These are phyloP conservation scores for Tapirus terrestris DNA, from an alignment of 2,113 vertebrate genomes.

Conservation along the genomic window DNA sequence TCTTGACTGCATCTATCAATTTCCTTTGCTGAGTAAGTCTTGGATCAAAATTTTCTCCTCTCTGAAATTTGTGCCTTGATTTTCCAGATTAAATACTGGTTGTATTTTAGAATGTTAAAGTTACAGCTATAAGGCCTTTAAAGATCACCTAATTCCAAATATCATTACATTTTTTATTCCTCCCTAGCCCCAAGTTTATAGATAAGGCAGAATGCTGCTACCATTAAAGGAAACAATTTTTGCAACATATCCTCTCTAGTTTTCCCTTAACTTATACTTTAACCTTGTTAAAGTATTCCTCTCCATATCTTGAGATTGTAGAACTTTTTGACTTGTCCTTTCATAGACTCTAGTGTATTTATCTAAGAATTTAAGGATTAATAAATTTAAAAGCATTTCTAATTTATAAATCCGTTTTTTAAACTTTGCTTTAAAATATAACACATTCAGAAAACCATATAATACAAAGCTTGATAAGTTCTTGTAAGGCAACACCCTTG, in stretches of 20 bases:
- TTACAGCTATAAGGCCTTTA: not conserved
- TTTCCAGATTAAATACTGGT: not conserved
- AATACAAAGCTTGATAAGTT: not conserved
- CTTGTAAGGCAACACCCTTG: not conserved
- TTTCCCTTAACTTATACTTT: not conserved
- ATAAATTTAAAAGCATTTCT: not conserved
- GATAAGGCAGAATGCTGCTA: not conserved
- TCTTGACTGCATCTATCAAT: not conserved
- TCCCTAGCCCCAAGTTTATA: not conserved
- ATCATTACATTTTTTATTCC: not conserved
- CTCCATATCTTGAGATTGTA: not conserved
- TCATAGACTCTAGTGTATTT: not conserved
- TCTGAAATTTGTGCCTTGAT: not conserved
- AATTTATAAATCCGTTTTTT: slow-evolving; percentile 5
- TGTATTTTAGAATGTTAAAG: not conserved
- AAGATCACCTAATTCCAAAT: not conserved
- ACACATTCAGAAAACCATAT: not conserved
- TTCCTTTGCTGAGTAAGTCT: not conserved
- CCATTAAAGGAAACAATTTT: not conserved
- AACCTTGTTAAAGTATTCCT: not conserved
- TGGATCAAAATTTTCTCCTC: not conserved
- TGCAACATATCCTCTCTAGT: not conserved
- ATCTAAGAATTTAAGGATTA: not conserved
- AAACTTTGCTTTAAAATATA: slow-evolving; percentile 14
- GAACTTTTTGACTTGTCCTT: not conserved